A percentile compares a stretch with the other conserved stretches of the same genome.
These are phyloP conservation scores for Platalea minor DNA, from an alignment of 2,797 vertebrate genomes.

Conservation along the genomic window DNA sequence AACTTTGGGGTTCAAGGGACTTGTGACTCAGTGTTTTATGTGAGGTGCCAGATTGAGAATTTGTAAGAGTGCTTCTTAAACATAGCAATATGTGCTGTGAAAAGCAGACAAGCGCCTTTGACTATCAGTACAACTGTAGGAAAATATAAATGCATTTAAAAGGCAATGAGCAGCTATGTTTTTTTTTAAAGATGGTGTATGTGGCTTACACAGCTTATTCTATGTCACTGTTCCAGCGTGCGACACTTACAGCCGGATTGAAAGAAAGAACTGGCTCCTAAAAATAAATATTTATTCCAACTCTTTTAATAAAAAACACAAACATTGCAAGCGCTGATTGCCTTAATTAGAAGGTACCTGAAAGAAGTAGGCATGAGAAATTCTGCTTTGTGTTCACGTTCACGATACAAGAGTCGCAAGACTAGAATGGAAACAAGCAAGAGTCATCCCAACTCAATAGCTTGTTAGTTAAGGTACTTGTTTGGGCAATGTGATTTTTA, in stretches of 20 bases:
- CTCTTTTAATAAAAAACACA: not conserved
- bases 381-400: not conserved
- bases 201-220: not conserved
- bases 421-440: not conserved
- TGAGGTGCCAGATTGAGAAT: conserved; percentile 1
- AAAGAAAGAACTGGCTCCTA: not conserved
- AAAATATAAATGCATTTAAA: not conserved
- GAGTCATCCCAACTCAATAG: not conserved
- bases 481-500: not conserved
- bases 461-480: not conserved
- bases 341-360: not conserved
- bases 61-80: not conserved
- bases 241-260: not conserved
- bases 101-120: not conserved
- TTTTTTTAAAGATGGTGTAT: not conserved
- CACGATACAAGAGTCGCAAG: rapidly evolving
- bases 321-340: not conserved
- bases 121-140: not conserved
- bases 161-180: not conserved
- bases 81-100: conserved; percentile 15
- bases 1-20: not conserved
- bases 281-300: not conserved
- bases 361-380: not conserved
- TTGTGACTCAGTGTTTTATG: conserved; percentile 16
- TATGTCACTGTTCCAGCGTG: not conserved